phyloP scores from a whole-genome alignment of 2,888 invertebrate species.

The Anorthoa munda region DNA sequence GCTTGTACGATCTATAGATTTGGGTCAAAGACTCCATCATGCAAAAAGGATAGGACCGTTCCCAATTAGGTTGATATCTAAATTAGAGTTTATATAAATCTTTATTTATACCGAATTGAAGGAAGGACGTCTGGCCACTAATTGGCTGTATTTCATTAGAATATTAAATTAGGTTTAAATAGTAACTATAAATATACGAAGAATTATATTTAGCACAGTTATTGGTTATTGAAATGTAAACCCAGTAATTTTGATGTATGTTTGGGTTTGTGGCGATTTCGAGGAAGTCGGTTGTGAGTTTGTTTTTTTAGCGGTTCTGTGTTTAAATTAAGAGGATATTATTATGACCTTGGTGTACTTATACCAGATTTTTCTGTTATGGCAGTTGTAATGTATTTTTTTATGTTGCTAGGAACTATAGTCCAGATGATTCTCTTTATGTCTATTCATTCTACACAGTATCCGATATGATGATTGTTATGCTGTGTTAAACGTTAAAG shows the following conservation, averaged over 20 bases:
- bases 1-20: slow-evolving; percentile 32
- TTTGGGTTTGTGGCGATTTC: slow-evolving; percentile 47
- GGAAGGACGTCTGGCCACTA: slow-evolving; percentile 5
- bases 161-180: slow-evolving; percentile 9
- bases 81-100: slow-evolving; percentile 19
- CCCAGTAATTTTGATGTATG: slow-evolving; percentile 56
- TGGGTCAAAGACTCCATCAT: slow-evolving; percentile 25
- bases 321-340: slow-evolving; percentile 53
- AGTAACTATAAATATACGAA: slow-evolving; percentile 18
- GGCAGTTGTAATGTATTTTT: slow-evolving; percentile 2
- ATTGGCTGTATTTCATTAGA: slow-evolving; percentile 12
- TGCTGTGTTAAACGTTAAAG: too few species aligned
- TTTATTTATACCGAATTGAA: neutral
- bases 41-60: neutral
- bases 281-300: slow-evolving; percentile 30
- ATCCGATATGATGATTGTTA: too few species aligned
- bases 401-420: neutral
- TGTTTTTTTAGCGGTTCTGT: slow-evolving; percentile 46
- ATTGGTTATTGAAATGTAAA: slow-evolving; percentile 60
- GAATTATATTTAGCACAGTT: slow-evolving; percentile 36
- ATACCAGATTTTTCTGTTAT: slow-evolving; percentile 9
- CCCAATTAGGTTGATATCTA: slow-evolving; percentile 8
- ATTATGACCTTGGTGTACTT: slow-evolving; percentile 31
- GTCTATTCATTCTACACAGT: neutral
- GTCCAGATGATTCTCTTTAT: neutral